These are phyloP conservation scores for Simalia tracyae DNA, from an alignment of 2,797 vertebrate genomes.

Conservation along the genomic window DNA sequence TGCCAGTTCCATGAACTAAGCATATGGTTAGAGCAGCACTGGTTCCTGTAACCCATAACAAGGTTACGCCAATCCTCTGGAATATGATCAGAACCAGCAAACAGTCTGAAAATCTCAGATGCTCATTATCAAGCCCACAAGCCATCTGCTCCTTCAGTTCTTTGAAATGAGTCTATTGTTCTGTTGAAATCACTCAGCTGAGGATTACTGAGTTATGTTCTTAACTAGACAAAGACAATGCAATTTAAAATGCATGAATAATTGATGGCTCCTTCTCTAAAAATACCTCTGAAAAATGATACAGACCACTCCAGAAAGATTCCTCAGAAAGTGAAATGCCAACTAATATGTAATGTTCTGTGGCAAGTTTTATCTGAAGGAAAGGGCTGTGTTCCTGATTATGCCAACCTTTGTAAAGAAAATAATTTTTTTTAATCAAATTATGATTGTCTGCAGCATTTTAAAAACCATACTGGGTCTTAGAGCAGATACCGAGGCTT, in stretches of 20 bases:
- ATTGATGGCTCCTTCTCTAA: slow-evolving; percentile 9
- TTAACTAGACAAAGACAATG: slow-evolving; percentile 12
- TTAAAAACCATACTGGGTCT: background rate
- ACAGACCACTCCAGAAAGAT: background rate
- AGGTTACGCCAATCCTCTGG: background rate
- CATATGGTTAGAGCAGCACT: background rate
- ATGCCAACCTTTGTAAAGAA: background rate
- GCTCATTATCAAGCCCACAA: background rate
- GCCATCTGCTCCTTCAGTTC: background rate
- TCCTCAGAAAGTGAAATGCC: background rate
- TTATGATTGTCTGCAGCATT: background rate
- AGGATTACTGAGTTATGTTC: slow-evolving; percentile 16
- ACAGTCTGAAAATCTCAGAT: background rate
- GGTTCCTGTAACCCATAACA: background rate
- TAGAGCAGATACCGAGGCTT: background rate
- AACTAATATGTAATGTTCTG: background rate
- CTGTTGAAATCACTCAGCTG: background rate
- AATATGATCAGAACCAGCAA: background rate
- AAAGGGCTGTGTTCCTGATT: background rate
- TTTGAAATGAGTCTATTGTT: background rate
- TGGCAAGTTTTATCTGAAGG: background rate
- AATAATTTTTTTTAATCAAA: background rate
- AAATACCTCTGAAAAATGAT: slow-evolving; percentile 12
- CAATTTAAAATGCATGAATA: slow-evolving; percentile 17
- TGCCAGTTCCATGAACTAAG: background rate